A percentile compares a stretch with the other conserved stretches of the same genome.
phyloP scores from a whole-genome alignment of 2,888 invertebrate species.

The Trypoxylon attenuatum region DNA sequence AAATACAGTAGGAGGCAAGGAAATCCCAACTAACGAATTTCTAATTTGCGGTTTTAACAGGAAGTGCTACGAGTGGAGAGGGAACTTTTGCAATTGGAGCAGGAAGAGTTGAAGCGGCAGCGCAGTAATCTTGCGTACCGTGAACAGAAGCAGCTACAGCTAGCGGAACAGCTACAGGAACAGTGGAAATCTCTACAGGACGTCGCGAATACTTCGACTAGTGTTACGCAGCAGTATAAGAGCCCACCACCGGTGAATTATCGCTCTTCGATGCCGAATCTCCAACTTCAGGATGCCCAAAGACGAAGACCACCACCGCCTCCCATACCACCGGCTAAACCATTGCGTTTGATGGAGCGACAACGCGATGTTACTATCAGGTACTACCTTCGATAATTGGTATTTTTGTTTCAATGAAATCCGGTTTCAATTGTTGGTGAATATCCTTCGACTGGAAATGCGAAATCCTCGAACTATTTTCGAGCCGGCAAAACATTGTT shows the following conservation, averaged over 20 bases:
- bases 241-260: conserved; percentile 75
- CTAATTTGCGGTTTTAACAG: conserved; percentile 63
- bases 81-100: conserved; percentile 85
- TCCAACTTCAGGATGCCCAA: conserved; percentile 76
- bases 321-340: conserved; percentile 78
- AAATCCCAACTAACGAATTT: neutral
- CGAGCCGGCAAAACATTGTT: conserved; percentile 10
- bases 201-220: conserved; percentile 70
- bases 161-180: conserved; percentile 70
- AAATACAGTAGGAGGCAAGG: neutral
- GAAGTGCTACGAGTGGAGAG: conserved; percentile 87
- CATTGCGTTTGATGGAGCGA: conserved; percentile 74
- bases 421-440: too few relatives aligned
- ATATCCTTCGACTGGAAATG: too few relatives aligned
- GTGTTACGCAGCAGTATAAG: conserved; percentile 67
- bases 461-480: neutral
- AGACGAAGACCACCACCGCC: conserved; percentile 72
- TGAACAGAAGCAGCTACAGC: conserved; percentile 75
- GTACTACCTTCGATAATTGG: too few relatives aligned
- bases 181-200: conserved; percentile 79
- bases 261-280: conserved; percentile 78
- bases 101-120: conserved; percentile 85
- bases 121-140: conserved; percentile 82
- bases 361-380: conserved; percentile 70
- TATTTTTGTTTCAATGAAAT: too few relatives aligned